Base-by-base conservation (phyloP, 2,113 vertebrate species). In the Tragelaphus buxtoni region DNA sequence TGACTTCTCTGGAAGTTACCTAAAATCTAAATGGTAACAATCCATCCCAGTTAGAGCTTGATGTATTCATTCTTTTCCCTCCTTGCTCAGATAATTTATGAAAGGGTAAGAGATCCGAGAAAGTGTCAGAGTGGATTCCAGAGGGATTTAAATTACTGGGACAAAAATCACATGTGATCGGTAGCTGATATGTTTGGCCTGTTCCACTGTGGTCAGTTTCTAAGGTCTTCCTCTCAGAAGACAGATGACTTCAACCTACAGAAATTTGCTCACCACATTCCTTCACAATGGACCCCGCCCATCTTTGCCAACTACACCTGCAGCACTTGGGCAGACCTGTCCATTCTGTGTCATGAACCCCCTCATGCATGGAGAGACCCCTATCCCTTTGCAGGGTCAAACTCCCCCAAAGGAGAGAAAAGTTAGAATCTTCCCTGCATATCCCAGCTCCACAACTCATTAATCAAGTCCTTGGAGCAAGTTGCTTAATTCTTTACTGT, bases 1-100 rank as follows among this genome's bases (percentile, higher is more conserved):
- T 95, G 94, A 94, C 35, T 53, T 96, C 86, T 45, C 55, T 63
- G 87, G 28, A 93, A 96, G 69, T 91, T 55, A 74, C 95, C 91
- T 82, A 61, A 82, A 96, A 90, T 81, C 89, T 55, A 96, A 91
- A 49, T 77, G 39, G 53, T 6, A 81, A 80, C 97, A 97, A 72
- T 93, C 12, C 32, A 95, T 93, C 80, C 45, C 2, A 55, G 32
- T 74, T 61, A 96, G 77, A 92, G 12, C 61, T 91, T 94, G 49
- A 17, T 79, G 1, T 47, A 79, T 65, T 92, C 49, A 17, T 93
- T 61, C 39, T 55, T 93, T 88, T 72, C 17, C 18, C 17, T 83
- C 7, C 20, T 60, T 85, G 51, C 45, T 93, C 10, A 17, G 89
- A 17, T 88, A 16, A 88, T 63, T 96, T 76, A 51, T 49, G 42